Conservation (phyloP, 2,797 vertebrate species). For the Sphaeramia orbicularis region DNA sequence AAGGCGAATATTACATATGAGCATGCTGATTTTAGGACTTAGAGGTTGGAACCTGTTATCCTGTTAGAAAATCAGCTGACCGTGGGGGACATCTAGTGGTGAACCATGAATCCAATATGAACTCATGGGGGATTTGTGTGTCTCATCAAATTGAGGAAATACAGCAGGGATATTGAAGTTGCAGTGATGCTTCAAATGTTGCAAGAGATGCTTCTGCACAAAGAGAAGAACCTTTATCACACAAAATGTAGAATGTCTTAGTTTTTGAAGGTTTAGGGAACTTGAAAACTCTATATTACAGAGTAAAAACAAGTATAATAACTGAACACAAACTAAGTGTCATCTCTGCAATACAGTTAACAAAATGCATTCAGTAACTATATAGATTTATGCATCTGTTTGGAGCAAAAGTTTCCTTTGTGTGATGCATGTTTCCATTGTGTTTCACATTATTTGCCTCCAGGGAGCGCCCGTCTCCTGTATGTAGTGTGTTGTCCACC, state of each 20-base stretch:
- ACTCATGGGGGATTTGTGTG: not conserved
- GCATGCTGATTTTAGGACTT: not conserved
- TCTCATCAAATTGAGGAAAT: not conserved
- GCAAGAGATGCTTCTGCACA: too few species aligned
- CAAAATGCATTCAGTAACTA: too few species aligned
- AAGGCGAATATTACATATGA: not conserved
- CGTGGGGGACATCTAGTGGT: slow-evolving; percentile 82
- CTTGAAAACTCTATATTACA: too few species aligned
- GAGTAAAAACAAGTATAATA: too few species aligned
- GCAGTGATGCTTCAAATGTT: too few species aligned
- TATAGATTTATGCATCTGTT: too few species aligned
- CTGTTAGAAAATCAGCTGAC: slow-evolving; percentile 40
- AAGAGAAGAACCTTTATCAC: too few species aligned
- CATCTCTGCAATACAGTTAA: too few species aligned
- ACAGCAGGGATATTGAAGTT: not conserved
- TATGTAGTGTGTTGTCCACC: slow-evolving; percentile 22
- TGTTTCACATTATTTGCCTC: slow-evolving; percentile 45
- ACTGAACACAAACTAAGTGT: too few species aligned
- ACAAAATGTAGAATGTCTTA: too few species aligned
- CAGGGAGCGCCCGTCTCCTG: slow-evolving; percentile 70
- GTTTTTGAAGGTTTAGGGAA: too few species aligned
- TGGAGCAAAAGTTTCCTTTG: not conserved
- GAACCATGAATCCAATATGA: slow-evolving; percentile 19
- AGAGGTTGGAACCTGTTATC: not conserved
- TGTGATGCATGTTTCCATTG: not conserved